These are phyloP conservation scores for Brachypalpus laphriformis DNA, from an alignment of 2,888 invertebrate species.

Conservation along the genomic window DNA sequence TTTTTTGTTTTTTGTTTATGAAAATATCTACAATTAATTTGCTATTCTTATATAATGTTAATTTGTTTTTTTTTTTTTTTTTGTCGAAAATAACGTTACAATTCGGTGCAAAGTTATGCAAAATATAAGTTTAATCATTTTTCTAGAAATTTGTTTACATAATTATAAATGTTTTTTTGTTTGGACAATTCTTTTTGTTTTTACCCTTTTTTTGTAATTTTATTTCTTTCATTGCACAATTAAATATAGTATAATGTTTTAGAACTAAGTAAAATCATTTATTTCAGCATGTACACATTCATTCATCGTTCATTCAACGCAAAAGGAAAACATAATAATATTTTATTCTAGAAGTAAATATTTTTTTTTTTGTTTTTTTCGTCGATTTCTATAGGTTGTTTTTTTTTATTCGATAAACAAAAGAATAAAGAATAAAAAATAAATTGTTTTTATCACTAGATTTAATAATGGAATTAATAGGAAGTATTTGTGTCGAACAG, in stretches of 20 bases:
- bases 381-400: background rate
- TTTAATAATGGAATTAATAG: slow-evolving; percentile 45
- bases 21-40: slow-evolving; percentile 68
- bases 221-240: slow-evolving; percentile 52
- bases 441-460: slow-evolving; percentile 9
- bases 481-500: slow-evolving; percentile 25
- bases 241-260: slow-evolving; percentile 6
- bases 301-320: slow-evolving; percentile 34
- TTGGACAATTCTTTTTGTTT: background rate
- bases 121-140: slow-evolving; percentile 34
- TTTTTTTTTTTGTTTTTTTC: too few species aligned
- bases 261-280: slow-evolving; percentile 3
- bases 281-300: slow-evolving; percentile 38
- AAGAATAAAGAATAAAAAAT: background rate
- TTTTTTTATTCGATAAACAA: background rate
- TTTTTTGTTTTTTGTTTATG: slow-evolving; percentile 26
- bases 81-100: slow-evolving; percentile 10
- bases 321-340: background rate
- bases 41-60: slow-evolving; percentile 44
- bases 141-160: slow-evolving; percentile 35
- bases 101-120: slow-evolving; percentile 37
- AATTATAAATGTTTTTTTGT: background rate
- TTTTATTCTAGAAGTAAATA: slow-evolving; percentile 2
- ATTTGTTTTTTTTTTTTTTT: background rate
- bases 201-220: slow-evolving; percentile 9